Evolutionary conservation across 2,113 vertebrate species (phyloP).

Genomic region (pig (Sus scrofa)): T2T-Sscrofa CM000821.6:11369001-11369500

Average conservation of each 20-base stretch:
- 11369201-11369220: too few species aligned
- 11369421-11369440: neutral
- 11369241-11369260: neutral
- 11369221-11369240: too few species aligned
- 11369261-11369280: neutral
- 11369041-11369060: too few species aligned
- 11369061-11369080: too few species aligned
- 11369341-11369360: neutral
- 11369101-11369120: too few species aligned
- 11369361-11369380: neutral
- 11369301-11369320: neutral
- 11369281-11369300: neutral
- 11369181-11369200: too few species aligned
- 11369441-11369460: neutral
- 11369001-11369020: neutral
- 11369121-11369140: too few species aligned
- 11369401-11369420: neutral
- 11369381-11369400: neutral
- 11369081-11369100: too few species aligned
- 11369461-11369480: neutral
- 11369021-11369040: too few species aligned
- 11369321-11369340: neutral
- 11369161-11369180: too few species aligned
- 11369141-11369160: too few species aligned
- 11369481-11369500: neutral